Evolutionary conservation across 2,797 vertebrate species (phyloP).

Genomic region (Bradypodion ventrale): DNA sequence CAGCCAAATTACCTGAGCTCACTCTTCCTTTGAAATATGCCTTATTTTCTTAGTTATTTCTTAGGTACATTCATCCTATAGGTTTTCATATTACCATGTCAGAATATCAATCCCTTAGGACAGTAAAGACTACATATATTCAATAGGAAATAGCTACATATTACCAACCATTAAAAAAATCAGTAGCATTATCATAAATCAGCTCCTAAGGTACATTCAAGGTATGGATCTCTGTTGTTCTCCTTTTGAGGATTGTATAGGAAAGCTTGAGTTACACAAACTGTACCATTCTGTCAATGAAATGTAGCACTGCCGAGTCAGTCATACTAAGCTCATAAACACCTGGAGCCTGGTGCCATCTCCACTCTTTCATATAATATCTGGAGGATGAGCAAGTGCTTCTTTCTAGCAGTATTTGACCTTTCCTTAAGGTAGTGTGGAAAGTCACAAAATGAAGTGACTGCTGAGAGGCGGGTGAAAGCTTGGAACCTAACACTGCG

Average conservation of each 20-base stretch:
- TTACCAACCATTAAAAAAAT: neutral
- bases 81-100: neutral
- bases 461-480: neutral
- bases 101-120: neutral
- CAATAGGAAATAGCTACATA: neutral
- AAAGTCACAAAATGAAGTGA: conserved; percentile 59
- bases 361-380: neutral
- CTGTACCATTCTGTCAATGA: rapidly evolving
- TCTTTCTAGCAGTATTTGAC: neutral
- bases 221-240: neutral
- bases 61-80: neutral
- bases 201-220: neutral
- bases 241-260: conserved; percentile 25
- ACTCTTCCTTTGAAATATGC: neutral
- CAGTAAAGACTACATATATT: too few species aligned
- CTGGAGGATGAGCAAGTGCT: neutral
- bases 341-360: neutral
- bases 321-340: neutral
- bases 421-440: conserved; percentile 18
- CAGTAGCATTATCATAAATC: neutral
- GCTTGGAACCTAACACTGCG: conserved; percentile 29
- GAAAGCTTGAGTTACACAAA: neutral
- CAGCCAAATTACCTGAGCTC: neutral
- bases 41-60: neutral
- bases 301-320: conserved; percentile 48